These are phyloP conservation scores for Mayetiola destructor DNA, from an alignment of 2,888 invertebrate genomes.

Conservation along the genomic window DNA sequence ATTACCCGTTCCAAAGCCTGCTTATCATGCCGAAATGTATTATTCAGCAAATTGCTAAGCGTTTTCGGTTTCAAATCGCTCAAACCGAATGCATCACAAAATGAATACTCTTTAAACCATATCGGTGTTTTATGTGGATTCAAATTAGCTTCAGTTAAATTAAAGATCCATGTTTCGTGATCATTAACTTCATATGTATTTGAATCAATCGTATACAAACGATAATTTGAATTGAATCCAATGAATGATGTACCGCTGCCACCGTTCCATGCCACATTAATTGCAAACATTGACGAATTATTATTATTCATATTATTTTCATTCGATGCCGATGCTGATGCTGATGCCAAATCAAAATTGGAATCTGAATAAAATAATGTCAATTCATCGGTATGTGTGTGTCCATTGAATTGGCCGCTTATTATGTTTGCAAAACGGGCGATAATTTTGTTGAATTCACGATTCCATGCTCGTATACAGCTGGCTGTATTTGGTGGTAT, in stretches of 20 bases:
- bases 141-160: constrained; percentile 53
- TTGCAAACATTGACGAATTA: no score
- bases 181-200: constrained; percentile 36
- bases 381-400: constrained; percentile 63
- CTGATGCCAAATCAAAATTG: constrained; percentile 28
- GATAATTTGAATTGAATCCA: constrained; percentile 59
- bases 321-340: no score
- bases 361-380: constrained; percentile 45
- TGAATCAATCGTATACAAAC: constrained; percentile 51
- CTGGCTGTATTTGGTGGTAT: constrained; percentile 59
- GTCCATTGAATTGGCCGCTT: constrained; percentile 67
- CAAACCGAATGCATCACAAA: constrained; percentile 26
- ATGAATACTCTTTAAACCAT: constrained; percentile 58
- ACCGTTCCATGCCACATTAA: constrained; percentile 37
- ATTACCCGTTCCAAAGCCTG: background rate
- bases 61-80: background rate
- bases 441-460: constrained; percentile 51
- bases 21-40: background rate
- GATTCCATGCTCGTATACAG: constrained; percentile 55
- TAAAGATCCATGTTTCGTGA: constrained; percentile 50
- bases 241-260: constrained; percentile 57
- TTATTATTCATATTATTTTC: no score
- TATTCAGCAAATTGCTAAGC: background rate
- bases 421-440: constrained; percentile 61
- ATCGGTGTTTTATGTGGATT: constrained; percentile 40